phyloP scores from a whole-genome alignment of 2,113 vertebrate genomes.

The Ranitomeya imitator region DNA sequence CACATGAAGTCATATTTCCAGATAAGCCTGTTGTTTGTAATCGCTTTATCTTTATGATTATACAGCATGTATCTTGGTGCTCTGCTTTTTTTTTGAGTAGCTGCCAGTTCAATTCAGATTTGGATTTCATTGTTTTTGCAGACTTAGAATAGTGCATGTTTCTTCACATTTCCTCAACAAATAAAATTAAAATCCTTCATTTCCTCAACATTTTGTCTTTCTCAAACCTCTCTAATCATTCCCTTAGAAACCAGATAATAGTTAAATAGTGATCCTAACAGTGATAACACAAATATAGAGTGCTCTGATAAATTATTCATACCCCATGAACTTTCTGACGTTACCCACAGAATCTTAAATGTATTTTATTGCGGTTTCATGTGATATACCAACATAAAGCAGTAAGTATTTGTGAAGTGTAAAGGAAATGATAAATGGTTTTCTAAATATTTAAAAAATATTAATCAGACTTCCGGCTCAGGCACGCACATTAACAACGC shows the following conservation, averaged over 20 bases:
- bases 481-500: no score
- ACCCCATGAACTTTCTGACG: no score
- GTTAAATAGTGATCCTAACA: not conserved
- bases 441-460: no score
- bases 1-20: not conserved
- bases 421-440: no score
- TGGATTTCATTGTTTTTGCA: not conserved
- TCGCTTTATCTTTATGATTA: not conserved
- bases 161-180: slow-evolving; percentile 56
- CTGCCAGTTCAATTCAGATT: slow-evolving; percentile 36
- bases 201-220: slow-evolving; percentile 50
- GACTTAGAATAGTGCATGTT: slow-evolving; percentile 43
- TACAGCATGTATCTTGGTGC: not conserved
- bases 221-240: slow-evolving; percentile 19
- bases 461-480: no score
- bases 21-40: not conserved
- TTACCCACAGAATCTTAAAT: no score
- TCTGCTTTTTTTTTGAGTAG: slow-evolving; percentile 15
- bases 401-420: no score
- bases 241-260: not conserved
- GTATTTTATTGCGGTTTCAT: no score
- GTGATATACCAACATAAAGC: no score
- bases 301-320: no score
- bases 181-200: slow-evolving; percentile 52
- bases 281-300: no score